A percentile compares a stretch with the other conserved stretches of the same genome.
Evolutionary conservation across 2,797 vertebrate genomes (phyloP).

Genomic region (Pyrocephalus nanus): DNA sequence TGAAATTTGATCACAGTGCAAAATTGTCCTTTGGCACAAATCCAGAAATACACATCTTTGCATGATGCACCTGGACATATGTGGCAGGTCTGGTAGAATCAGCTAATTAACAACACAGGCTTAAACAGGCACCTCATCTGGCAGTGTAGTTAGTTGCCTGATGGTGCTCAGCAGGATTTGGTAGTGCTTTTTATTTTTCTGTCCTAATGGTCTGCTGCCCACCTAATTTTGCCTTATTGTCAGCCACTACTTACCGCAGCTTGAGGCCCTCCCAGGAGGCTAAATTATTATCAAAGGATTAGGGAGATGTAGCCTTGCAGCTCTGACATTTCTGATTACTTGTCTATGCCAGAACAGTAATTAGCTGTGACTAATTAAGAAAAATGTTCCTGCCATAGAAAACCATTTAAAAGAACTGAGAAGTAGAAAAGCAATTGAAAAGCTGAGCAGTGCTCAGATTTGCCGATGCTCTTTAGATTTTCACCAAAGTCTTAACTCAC

Average conservation of each 20-base stretch:
- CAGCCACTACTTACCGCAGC: conserved; percentile 87
- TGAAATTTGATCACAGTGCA: conserved; percentile 79
- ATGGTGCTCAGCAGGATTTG: conserved; percentile 85
- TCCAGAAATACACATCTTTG: conserved; percentile 80
- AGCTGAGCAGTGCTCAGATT: conserved; percentile 81
- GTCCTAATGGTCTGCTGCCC: conserved; percentile 87
- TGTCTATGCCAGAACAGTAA: conserved; percentile 89
- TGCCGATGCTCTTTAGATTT: conserved; percentile 80
- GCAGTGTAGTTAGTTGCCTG: conserved; percentile 85
- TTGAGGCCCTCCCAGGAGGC: conserved; percentile 88
- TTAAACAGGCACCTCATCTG: conserved; percentile 90
- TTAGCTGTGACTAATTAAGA: conserved; percentile 92
- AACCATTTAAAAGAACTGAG: conserved; percentile 85
- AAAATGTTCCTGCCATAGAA: conserved; percentile 86
- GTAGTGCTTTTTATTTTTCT: conserved; percentile 87
- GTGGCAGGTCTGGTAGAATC: conserved; percentile 84
- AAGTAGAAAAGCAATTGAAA: conserved; percentile 83
- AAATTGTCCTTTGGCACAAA: conserved; percentile 81
- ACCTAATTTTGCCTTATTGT: conserved; percentile 89
- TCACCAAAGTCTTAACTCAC: conserved; percentile 76
- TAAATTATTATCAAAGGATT: conserved; percentile 91
- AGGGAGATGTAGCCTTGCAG: conserved; percentile 86
- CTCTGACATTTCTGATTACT: conserved; percentile 90
- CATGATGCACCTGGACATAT: conserved; percentile 85
- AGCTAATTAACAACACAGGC: conserved; percentile 88